Conservation (phyloP, 2,113 vertebrate species). For the Vulpes ferrilata region DNA sequence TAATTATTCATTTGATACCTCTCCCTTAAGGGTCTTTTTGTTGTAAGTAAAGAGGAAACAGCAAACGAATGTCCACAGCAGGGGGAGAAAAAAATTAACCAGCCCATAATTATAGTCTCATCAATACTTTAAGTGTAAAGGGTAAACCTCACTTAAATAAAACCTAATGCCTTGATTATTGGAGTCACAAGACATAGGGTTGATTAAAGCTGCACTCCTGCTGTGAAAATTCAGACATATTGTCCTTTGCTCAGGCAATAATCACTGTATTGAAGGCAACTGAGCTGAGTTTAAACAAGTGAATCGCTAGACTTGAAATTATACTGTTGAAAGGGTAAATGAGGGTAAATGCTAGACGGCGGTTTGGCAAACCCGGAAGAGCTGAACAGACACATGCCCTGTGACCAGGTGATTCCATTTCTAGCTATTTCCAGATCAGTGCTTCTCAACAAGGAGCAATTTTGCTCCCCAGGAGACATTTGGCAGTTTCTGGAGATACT, state of each 20-base stretch:
- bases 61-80: slow-evolving; percentile 27
- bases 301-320: slow-evolving; percentile 44
- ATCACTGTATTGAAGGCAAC: slow-evolving; percentile 50
- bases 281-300: background rate
- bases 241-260: slow-evolving; percentile 42
- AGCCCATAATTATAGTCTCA: slow-evolving; percentile 63
- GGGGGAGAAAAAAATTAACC: slow-evolving; percentile 60
- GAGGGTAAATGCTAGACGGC: background rate
- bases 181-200: slow-evolving; percentile 46
- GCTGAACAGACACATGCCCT: background rate
- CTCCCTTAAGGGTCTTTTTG: slow-evolving; percentile 58
- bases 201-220: slow-evolving; percentile 45
- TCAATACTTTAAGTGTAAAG: slow-evolving; percentile 42
- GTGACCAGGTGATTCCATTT: background rate
- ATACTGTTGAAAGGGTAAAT: background rate
- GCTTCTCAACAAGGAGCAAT: background rate
- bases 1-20: slow-evolving; percentile 23
- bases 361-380: background rate
- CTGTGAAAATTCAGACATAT: slow-evolving; percentile 63
- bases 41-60: slow-evolving; percentile 49
- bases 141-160: slow-evolving; percentile 69
- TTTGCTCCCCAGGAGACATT: background rate
- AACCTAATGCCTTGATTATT: slow-evolving; percentile 74
- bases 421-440: background rate
- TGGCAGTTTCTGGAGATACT: background rate